Evolutionary conservation across 2,113 vertebrate genomes (phyloP).

Genomic region (Atractosteus spatula): DNA sequence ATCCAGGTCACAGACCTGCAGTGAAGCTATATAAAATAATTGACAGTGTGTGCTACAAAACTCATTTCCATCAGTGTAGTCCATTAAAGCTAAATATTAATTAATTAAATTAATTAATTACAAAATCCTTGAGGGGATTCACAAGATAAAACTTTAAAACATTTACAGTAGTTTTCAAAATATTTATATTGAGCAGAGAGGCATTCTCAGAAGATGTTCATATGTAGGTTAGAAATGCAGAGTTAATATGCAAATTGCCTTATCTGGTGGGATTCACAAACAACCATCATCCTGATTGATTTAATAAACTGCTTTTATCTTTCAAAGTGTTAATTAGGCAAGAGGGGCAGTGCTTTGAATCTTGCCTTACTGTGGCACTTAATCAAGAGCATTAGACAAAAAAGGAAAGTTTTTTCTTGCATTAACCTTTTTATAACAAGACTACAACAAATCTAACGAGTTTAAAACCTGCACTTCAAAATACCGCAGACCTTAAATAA

Average conservation of each 20-base stretch:
- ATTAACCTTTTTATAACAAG: conserved; percentile 25
- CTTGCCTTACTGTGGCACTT: conserved; percentile 49
- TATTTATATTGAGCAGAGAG: conserved; percentile 90
- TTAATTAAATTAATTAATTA: conserved; percentile 63
- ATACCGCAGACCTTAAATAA: conserved; percentile 4
- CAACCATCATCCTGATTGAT: conserved; percentile 98
- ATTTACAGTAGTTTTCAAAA: conserved; percentile 67
- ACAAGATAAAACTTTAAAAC: conserved; percentile 59
- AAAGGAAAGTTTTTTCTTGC: conserved; percentile 46
- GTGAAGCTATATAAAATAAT: no score
- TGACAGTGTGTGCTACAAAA: no score
- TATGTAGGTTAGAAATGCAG: conserved; percentile 97
- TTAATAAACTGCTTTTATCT: conserved; percentile 99
- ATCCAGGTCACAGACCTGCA: no score
- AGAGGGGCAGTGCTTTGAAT: conserved; percentile 81
- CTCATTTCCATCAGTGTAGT: no score
- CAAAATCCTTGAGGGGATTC: conserved; percentile 57
- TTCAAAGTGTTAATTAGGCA: conserved; percentile 99
- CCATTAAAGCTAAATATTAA: conserved; percentile 20
- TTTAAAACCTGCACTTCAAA: conserved; percentile 17
- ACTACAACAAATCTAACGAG: conserved; percentile 25
- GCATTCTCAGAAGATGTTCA: conserved; percentile 83
- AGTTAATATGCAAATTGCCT: conserved; percentile 98
- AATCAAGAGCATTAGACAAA: conserved; percentile 58
- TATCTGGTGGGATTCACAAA: conserved; percentile 99